phyloP scores from a whole-genome alignment of 1,140 invertebrate genomes.

The Anastrepha obliqua region DNA sequence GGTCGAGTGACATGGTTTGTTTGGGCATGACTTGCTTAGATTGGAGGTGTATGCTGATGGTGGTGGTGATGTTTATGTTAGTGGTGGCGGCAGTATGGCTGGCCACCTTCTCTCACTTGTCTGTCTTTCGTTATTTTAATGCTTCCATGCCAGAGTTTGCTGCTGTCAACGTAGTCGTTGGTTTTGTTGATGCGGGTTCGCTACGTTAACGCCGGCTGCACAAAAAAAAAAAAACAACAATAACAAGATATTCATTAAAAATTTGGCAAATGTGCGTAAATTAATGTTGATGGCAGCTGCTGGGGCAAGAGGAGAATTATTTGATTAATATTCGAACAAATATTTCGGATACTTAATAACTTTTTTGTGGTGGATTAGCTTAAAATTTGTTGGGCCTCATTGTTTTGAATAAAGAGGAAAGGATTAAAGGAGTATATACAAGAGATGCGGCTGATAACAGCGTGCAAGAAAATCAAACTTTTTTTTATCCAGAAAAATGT shows the following conservation, averaged over 20 bases:
- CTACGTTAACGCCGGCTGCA: background rate
- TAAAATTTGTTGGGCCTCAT: no score
- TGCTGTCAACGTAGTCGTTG: background rate
- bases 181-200: background rate
- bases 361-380: no score
- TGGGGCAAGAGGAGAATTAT: background rate
- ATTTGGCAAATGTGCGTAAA: background rate
- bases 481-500: no score
- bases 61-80: background rate
- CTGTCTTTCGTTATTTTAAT: background rate
- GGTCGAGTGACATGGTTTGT: background rate
- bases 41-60: background rate
- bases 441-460: no score
- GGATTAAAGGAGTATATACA: no score
- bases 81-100: conserved; percentile 4
- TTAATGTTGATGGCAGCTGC: background rate
- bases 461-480: no score
- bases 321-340: background rate
- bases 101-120: conserved; percentile 1
- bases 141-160: no score
- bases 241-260: background rate
- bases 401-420: no score
- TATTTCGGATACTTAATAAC: no score
- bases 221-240: background rate
- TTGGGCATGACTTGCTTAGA: background rate